Base-by-base conservation (phyloP, 2,113 vertebrate genomes). In the Egretta garzetta region DNA sequence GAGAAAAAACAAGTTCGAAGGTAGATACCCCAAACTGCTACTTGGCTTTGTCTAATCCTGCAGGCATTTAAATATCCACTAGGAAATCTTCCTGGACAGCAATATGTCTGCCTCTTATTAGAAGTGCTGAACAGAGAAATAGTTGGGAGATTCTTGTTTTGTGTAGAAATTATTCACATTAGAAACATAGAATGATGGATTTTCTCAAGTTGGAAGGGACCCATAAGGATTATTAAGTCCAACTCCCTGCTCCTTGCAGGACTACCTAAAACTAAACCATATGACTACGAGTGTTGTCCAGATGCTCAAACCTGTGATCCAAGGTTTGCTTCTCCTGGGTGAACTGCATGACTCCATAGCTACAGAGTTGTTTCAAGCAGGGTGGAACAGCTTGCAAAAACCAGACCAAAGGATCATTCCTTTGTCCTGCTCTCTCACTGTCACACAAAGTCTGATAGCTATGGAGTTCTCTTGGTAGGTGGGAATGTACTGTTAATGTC, bases 231-330 rank as follows among this genome's bases (percentile, higher is more conserved):
- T 24, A 39, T 12, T 1, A 6, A 33, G 30, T 77, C 43, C 62
- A 86, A 11, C 7, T 58, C 14, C 15, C 17, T 28, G 10, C 16
- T 79, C 20, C 26, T 56, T 0, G 0, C 45, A 67, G 24, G 27
- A 35, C 35, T 45, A 5, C 32, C 43, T 73, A 7, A 64, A 70
- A 26, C 18, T 49, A 37, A 91, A 30, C n/a, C 17, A 6, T 15
- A 3, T 35, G 30, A 26, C 6, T n/a, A 58, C 72, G 10, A 59
- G 16, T 0, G 1, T 70, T 2, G 8, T n/a, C 23, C 2, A 13
- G 56, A 9, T 0, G 1, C 60, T 90, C 18, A 63, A n/a, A 66
- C 9, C 20, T 28, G 8, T 15, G 12, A 80, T 19, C 17, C 37
- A 77, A 66, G 43, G 14, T 47, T 79, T 43, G 6, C 33, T 60